phyloP scores from a whole-genome alignment of 2,113 vertebrate genomes.

The Empidonax traillii region DNA sequence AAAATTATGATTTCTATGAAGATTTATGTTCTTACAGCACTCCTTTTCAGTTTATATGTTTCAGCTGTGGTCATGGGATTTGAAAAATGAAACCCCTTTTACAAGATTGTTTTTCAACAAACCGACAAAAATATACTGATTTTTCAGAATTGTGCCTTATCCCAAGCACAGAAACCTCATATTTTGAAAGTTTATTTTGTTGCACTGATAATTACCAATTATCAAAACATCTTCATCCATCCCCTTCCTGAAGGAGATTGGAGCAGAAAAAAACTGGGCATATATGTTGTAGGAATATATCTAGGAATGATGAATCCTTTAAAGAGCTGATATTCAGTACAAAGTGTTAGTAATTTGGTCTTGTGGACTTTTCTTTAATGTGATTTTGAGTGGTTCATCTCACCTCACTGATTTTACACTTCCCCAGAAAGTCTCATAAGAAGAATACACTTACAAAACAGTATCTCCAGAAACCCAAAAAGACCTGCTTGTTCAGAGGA shows the following conservation, averaged over 20 bases:
- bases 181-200: neutral
- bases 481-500: neutral
- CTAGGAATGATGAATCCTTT: neutral
- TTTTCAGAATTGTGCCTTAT: neutral
- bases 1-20: constrained; percentile 17
- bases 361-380: neutral
- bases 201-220: neutral
- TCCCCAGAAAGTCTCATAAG: neutral
- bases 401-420: neutral
- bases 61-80: neutral
- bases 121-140: neutral
- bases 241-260: neutral
- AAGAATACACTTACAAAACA: neutral
- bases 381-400: neutral
- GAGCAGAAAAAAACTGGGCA: neutral
- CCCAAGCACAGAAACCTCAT: neutral
- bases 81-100: neutral
- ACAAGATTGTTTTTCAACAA: neutral
- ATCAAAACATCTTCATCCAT: neutral
- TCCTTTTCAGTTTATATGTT: neutral
- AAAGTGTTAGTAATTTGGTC: neutral
- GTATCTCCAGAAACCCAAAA: neutral
- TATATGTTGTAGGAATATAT: neutral
- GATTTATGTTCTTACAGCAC: neutral
- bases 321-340: neutral